These are phyloP conservation scores for Scleropages formosus DNA, from an alignment of 2,797 vertebrate species.

Conservation along the genomic window DNA sequence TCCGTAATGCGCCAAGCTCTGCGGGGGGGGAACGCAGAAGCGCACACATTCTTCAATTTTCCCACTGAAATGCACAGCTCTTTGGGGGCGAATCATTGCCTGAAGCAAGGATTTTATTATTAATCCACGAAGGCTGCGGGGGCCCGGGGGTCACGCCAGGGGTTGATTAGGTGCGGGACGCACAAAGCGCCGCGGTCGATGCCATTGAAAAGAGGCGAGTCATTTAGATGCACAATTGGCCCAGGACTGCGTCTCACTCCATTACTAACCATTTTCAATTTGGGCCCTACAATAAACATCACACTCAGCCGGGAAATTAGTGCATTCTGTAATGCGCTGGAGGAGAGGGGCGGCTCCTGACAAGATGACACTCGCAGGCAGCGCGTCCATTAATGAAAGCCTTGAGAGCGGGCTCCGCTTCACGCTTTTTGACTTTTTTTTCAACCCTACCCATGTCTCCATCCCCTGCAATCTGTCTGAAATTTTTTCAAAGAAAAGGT, in stretches of 20 bases:
- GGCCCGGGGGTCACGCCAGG: conserved; percentile 91
- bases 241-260: conserved; percentile 96
- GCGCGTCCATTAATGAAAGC: conserved; percentile 83
- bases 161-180: conserved; percentile 99
- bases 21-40: conserved; percentile 47
- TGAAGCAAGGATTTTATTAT: conserved; percentile 99
- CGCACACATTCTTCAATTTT: conserved; percentile 96
- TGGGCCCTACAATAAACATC: conserved; percentile 99
- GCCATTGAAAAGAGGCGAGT: conserved; percentile 99
- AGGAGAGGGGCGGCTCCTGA: conserved; percentile 94
- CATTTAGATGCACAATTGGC: conserved; percentile 99
- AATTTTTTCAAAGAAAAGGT: background rate
- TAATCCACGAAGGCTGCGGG: conserved; percentile 94
- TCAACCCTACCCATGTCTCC: conserved; percentile 58
- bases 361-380: conserved; percentile 91
- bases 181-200: conserved; percentile 96
- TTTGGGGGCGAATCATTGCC: conserved; percentile 99
- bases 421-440: conserved; percentile 80
- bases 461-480: background rate
- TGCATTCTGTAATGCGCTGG: conserved; percentile 98
- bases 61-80: conserved; percentile 92
- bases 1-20: conserved; percentile 72
- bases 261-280: conserved; percentile 99
- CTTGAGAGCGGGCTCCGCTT: conserved; percentile 83
- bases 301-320: conserved; percentile 97